Evolutionary conservation across 2,797 vertebrate species (phyloP), one percentile per base, ranked within the genome.

Genomic region (Lithobates pipiens): DNA sequence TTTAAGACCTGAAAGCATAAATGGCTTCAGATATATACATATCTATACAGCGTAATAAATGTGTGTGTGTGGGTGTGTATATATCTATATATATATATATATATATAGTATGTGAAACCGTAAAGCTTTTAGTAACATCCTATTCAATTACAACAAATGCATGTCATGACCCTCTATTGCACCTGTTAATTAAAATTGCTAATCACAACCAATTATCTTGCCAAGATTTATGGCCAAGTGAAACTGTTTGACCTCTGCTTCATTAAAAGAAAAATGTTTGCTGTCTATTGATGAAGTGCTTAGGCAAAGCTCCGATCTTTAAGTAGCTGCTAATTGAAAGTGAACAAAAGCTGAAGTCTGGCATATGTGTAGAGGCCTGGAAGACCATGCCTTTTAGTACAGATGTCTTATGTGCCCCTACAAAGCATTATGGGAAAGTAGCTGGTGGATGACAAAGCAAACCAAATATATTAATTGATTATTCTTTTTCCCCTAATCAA

Each of bases 141-240:
- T 92, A 88, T 86, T 91, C 92, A 91, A 91, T 93, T 93, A 89
- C 82, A 91, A 89, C 25, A 89, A 89, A 88, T 85, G 69, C 73
- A 89, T 91, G 89, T 88, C 90, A 88, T 74, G 77, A 85, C 76
- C 77, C 76, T 70, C 71, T 74, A 75, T 39, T 80, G 91, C 95
- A 96, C 95, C 96, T 96, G 96, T 92, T 95, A 95, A 96, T 96
- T 96, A 96, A 96, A 96, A 96, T 95, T 94, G 94, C 95, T 96
- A 96, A 97, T 96, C 93, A 94, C 92, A 92, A 93, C 92, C 96
- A 96, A 96, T 96, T 96, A 96, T 93, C 93, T 93, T 91, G 91
- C 92, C 85, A 88, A 90, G 93, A 93, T 92, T 92, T 93, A 92
- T 92, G 93, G 91, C 91, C 90, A 88, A 89, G 90, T 90, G 90